These are phyloP conservation scores for Clanis bilineata DNA, from an alignment of 2,888 invertebrate species.

Conservation along the genomic window DNA sequence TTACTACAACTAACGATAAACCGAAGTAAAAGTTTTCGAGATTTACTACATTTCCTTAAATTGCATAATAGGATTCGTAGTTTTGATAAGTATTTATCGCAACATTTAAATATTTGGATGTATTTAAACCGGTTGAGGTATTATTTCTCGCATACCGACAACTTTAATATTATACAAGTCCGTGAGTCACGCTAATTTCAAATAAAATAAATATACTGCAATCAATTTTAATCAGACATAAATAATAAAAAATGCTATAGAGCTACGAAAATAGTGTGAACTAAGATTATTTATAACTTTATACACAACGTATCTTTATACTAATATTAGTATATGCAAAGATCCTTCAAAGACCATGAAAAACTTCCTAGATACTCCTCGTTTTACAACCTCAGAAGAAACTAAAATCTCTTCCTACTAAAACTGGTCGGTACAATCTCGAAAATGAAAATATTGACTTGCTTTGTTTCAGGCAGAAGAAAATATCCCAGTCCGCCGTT, in stretches of 20 bases:
- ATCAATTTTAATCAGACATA: background rate
- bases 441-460: constrained; percentile 1
- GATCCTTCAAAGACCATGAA: too few species aligned
- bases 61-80: background rate
- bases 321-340: too few species aligned
- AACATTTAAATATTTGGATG: background rate
- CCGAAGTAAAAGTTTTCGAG: background rate
- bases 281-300: background rate
- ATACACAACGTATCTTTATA: too few species aligned
- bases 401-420: background rate
- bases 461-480: constrained; percentile 72
- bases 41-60: background rate
- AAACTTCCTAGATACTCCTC: too few species aligned
- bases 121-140: background rate
- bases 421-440: background rate
- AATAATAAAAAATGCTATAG: background rate
- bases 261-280: background rate
- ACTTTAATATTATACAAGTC: background rate
- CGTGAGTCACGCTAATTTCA: background rate
- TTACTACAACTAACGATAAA: background rate
- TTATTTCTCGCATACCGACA: background rate
- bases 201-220: background rate
- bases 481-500: constrained; percentile 64
- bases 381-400: background rate
- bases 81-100: background rate